Evolutionary conservation across 2,797 vertebrate species (phyloP).

Genomic region (Pogoniulus pusillus): DNA sequence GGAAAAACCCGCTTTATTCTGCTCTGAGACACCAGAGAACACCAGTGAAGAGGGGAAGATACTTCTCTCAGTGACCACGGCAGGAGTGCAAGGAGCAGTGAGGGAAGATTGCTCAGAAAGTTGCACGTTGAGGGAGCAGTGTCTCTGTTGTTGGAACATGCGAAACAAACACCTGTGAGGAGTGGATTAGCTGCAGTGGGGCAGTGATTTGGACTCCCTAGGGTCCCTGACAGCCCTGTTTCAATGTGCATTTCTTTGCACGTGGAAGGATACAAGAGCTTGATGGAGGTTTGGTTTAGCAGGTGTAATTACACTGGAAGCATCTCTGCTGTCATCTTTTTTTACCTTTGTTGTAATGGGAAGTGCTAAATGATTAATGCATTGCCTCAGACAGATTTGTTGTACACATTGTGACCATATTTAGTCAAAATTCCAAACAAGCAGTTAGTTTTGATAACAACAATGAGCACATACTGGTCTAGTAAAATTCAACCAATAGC

Average conservation of each 20-base stretch:
- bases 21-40: background rate
- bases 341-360: background rate
- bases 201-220: background rate
- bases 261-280: background rate
- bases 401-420: background rate
- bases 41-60: background rate
- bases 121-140: background rate
- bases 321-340: background rate
- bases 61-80: accelerated
- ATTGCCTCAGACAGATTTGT: background rate
- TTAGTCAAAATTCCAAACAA: background rate
- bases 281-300: background rate
- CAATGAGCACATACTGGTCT: background rate
- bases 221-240: background rate
- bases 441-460: background rate
- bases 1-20: background rate
- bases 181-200: conserved; percentile 17
- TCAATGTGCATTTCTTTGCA: background rate
- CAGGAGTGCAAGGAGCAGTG: background rate
- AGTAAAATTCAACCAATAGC: background rate
- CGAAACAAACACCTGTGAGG: background rate
- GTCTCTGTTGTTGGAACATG: background rate
- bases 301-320: background rate
- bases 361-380: background rate
- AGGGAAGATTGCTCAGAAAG: background rate